Evolutionary conservation across 2,888 invertebrate genomes (phyloP).

Genomic region (Heteropelma amictum): DNA sequence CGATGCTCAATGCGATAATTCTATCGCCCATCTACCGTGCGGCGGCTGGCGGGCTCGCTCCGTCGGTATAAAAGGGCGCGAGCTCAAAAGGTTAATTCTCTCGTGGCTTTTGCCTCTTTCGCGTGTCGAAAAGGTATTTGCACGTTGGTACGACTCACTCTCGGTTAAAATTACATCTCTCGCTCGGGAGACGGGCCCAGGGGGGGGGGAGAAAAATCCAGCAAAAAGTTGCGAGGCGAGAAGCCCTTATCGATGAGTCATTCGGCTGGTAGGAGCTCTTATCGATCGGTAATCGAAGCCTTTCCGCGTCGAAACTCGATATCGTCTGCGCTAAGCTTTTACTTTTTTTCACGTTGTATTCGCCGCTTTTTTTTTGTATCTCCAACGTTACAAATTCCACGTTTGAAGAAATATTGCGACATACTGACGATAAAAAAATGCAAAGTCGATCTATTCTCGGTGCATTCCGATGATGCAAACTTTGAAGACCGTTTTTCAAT

Average conservation of each 20-base stretch:
- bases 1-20: no score
- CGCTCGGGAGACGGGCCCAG: no score
- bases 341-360: no score
- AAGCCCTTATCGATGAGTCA: slow-evolving; percentile 53
- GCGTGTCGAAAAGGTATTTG: neutral
- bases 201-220: neutral
- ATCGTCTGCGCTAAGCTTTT: slow-evolving; percentile 53
- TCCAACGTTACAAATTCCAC: no score
- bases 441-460: no score
- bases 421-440: no score
- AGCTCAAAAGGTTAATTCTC: slow-evolving; percentile 52
- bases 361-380: slow-evolving; percentile 31
- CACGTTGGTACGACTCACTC: neutral
- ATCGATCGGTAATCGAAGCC: slow-evolving; percentile 63
- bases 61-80: slow-evolving; percentile 12
- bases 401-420: no score
- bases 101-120: neutral
- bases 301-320: slow-evolving; percentile 48
- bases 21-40: slow-evolving; percentile 10
- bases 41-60: neutral
- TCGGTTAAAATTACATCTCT: neutral
- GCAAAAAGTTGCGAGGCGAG: neutral
- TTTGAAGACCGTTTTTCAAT: no score
- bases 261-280: slow-evolving; percentile 33
- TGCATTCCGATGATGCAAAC: no score